These are phyloP conservation scores for Drosophila pseudotalamancana DNA, from an alignment of 2,888 invertebrate genomes.

Conservation along the genomic window DNA sequence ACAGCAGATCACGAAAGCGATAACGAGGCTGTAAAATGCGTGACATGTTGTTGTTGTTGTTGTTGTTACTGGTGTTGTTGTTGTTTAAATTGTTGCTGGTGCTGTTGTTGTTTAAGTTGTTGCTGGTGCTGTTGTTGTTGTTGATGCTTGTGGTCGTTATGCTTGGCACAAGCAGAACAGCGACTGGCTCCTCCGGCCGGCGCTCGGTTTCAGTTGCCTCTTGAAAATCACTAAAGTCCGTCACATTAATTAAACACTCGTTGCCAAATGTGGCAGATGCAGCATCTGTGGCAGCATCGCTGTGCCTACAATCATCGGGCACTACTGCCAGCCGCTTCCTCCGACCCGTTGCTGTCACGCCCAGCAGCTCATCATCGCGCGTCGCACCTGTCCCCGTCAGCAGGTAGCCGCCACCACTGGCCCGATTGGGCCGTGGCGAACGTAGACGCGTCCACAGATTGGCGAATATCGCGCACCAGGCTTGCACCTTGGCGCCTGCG, in stretches of 20 bases:
- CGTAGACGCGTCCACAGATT: conserved; percentile 84
- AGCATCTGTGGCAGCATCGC: conserved; percentile 10
- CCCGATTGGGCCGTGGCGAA: conserved; percentile 85
- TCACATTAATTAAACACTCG: conserved; percentile 82
- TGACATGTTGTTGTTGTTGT: conserved; percentile 62
- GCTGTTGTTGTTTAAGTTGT: conserved; percentile 35
- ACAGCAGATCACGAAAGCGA: conserved; percentile 90
- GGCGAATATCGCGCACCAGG: conserved; percentile 77
- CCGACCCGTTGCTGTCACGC: conserved; percentile 64
- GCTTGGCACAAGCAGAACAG: conserved; percentile 54
- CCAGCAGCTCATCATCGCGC: conserved; percentile 73
- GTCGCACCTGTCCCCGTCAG: conserved; percentile 75
- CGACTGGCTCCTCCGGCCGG: conserved; percentile 16
- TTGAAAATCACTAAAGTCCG: conserved; percentile 74
- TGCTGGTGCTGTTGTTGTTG: conserved; percentile 29
- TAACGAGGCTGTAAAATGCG: conserved; percentile 87
- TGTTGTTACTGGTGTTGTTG: conserved; percentile 39
- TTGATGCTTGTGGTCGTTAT: conserved; percentile 49
- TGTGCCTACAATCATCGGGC: conserved; percentile 23
- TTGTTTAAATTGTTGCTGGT: conserved; percentile 34
- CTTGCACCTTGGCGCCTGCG: conserved; percentile 56
- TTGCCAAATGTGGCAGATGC: conserved; percentile 46
- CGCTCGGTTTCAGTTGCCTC: conserved; percentile 38
- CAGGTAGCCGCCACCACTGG: conserved; percentile 84
- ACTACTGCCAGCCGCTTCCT: conserved; percentile 43